phyloP scores from a whole-genome alignment of 2,888 invertebrate species.

The Oxystoma pomonae region DNA sequence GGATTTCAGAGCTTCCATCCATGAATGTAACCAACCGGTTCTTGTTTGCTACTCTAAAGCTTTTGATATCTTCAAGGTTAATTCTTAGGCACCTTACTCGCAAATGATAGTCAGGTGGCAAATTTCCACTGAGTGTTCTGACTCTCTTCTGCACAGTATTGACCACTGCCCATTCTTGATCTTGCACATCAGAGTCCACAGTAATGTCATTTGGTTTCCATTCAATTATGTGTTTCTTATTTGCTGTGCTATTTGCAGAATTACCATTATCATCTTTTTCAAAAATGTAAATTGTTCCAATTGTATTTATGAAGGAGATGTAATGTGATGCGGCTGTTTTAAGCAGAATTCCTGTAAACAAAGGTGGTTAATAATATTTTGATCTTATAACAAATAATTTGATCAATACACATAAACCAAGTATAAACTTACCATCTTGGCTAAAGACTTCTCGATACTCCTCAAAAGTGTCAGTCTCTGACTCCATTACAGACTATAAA shows the following conservation, averaged over 20 bases:
- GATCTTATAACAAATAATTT: neutral
- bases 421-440: slow-evolving; percentile 65
- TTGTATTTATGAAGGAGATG: slow-evolving; percentile 55
- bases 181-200: slow-evolving; percentile 71
- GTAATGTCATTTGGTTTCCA: slow-evolving; percentile 81
- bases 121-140: slow-evolving; percentile 56
- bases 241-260: slow-evolving; percentile 23
- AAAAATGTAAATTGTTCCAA: slow-evolving; percentile 65
- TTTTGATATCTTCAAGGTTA: slow-evolving; percentile 60
- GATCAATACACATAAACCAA: neutral
- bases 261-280: slow-evolving; percentile 46
- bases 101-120: slow-evolving; percentile 45
- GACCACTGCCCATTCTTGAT: slow-evolving; percentile 82
- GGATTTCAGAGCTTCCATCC: slow-evolving; percentile 66
- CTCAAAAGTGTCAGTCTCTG: slow-evolving; percentile 31
- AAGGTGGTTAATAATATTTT: neutral
- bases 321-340: slow-evolving; percentile 61
- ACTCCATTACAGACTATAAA: neutral
- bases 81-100: slow-evolving; percentile 54
- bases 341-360: neutral
- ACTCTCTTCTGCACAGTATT: slow-evolving; percentile 67
- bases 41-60: slow-evolving; percentile 53
- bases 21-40: slow-evolving; percentile 55
- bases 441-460: slow-evolving; percentile 61
- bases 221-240: slow-evolving; percentile 57